These are phyloP conservation scores for Chitala chitala DNA, from an alignment of 2,113 vertebrate species.

Conservation along the genomic window DNA sequence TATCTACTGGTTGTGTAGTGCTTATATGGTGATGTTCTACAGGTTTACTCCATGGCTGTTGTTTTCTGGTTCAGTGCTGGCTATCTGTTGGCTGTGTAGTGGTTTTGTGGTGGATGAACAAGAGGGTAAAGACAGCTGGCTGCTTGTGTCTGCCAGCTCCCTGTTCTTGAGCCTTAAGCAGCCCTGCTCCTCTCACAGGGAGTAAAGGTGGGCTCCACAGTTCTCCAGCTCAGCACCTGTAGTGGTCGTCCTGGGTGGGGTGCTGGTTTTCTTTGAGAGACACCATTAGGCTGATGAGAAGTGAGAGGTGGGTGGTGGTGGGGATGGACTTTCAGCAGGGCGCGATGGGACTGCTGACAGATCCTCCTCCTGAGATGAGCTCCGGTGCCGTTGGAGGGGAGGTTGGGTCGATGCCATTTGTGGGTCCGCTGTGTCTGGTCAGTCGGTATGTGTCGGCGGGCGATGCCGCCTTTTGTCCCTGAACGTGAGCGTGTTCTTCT, in stretches of 20 bases:
- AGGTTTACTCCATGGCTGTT: not conserved
- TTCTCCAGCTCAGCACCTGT: not conserved
- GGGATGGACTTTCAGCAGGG: not conserved
- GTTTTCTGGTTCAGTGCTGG: slow-evolving; percentile 3
- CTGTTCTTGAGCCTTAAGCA: not conserved
- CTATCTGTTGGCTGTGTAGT: not conserved
- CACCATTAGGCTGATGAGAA: too few species aligned
- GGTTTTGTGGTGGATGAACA: not conserved
- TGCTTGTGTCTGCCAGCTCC: not conserved
- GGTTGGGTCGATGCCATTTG: too few species aligned
- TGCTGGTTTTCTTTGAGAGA: too few species aligned
- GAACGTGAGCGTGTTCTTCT: too few species aligned
- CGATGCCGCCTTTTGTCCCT: too few species aligned
- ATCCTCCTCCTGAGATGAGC: not conserved
- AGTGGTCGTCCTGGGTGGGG: not conserved
- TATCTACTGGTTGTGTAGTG: too few species aligned
- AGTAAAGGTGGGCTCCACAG: not conserved
- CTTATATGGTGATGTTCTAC: not conserved
- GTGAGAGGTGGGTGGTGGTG: slow-evolving; percentile 20
- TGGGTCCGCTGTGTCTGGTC: not conserved
- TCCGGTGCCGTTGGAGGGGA: not conserved
- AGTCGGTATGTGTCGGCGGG: too few species aligned
- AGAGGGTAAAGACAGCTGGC: too few species aligned
- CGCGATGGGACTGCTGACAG: slow-evolving; percentile 29
- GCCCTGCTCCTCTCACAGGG: not conserved